phyloP scores from a whole-genome alignment of 2,113 vertebrate species.

The Crotophaga sulcirostris region DNA sequence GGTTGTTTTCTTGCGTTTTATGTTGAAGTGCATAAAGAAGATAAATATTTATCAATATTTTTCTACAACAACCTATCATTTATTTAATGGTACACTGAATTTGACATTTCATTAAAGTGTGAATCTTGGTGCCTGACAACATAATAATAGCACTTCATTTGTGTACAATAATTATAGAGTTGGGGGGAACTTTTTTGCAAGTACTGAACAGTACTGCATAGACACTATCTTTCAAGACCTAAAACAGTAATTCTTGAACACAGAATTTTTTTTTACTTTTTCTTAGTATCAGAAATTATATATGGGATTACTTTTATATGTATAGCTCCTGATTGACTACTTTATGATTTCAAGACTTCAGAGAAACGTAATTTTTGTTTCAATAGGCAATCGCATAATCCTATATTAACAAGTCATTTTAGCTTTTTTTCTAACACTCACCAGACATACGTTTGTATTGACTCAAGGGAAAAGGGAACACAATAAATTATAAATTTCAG shows the following conservation, averaged over 20 bases:
- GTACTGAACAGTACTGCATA: not conserved
- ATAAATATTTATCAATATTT: constrained; percentile 42
- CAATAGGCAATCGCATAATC: not conserved
- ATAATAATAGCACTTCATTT: constrained; percentile 10
- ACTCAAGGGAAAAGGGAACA: not conserved
- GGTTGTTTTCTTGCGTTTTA: not conserved
- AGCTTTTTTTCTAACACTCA: not conserved
- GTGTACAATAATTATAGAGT: not conserved
- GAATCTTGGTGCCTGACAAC: constrained; percentile 8
- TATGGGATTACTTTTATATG: not conserved
- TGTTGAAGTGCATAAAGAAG: not conserved
- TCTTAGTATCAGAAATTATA: not conserved
- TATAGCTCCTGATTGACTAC: not conserved
- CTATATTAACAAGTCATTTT: not conserved
- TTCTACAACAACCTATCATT: not conserved
- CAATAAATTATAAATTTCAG: not conserved
- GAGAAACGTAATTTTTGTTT: not conserved
- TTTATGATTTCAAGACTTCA: not conserved
- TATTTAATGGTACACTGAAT: not conserved
- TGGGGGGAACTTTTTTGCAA: not conserved
- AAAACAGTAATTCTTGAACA: not conserved
- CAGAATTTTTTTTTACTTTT: not conserved
- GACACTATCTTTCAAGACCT: not conserved
- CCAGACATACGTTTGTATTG: not conserved
- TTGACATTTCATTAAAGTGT: not conserved